A percentile compares a stretch with the other conserved stretches of the same genome.
Evolutionary conservation across 2,113 vertebrate genomes (phyloP).

Genomic region (Struthidea cinerea): DNA sequence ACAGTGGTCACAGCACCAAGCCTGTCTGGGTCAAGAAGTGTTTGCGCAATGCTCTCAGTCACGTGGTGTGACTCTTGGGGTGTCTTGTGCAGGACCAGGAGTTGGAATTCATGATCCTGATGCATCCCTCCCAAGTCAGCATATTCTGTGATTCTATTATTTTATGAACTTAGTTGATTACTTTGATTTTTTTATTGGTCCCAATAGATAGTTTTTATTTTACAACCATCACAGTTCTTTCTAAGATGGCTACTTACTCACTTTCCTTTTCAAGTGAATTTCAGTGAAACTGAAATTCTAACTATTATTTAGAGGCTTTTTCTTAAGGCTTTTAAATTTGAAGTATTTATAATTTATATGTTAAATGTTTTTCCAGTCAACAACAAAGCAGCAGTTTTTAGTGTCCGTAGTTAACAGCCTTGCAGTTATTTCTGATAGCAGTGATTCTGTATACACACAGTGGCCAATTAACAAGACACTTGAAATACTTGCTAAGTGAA

Average conservation of each 20-base stretch:
- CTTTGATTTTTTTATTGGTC: background rate
- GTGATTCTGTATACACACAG: background rate
- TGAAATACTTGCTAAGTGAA: background rate
- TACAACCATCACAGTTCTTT: background rate
- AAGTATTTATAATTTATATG: background rate
- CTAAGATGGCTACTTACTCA: background rate
- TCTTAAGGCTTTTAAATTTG: background rate
- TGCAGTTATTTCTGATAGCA: background rate
- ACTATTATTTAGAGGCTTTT: background rate
- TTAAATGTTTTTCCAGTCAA: background rate
- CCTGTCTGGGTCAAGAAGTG: background rate
- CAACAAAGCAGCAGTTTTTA: background rate
- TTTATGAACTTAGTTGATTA: background rate
- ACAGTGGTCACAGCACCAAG: background rate
- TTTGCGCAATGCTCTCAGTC: fast-evolving
- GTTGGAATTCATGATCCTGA: background rate
- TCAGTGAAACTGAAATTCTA: background rate
- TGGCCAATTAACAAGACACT: background rate
- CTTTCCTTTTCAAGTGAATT: background rate
- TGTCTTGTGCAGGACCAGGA: background rate
- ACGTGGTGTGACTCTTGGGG: background rate
- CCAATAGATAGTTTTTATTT: background rate
- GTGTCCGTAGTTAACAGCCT: background rate
- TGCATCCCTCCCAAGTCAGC: background rate
- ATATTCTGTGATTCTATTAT: background rate